These are phyloP conservation scores for Pyrocoelia pectoralis DNA, from an alignment of 2,888 invertebrate species.

Conservation along the genomic window DNA sequence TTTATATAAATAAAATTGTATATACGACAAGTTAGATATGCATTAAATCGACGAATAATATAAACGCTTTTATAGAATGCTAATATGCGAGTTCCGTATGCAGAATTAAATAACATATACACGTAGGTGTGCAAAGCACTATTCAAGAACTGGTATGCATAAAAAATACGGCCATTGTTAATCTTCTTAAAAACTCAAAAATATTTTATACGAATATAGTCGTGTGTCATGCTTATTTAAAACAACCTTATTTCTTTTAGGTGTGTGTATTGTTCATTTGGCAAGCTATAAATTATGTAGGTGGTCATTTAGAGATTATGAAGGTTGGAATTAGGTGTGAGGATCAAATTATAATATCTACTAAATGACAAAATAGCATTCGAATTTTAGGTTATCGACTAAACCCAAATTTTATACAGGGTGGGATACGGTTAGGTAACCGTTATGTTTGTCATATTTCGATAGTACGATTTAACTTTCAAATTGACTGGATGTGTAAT, in stretches of 20 bases:
- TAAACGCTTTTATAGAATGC: slow-evolving; percentile 53
- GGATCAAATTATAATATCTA: slow-evolving; percentile 37
- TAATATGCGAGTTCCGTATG: slow-evolving; percentile 53
- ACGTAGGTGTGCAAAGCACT: slow-evolving; percentile 44
- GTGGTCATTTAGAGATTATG: slow-evolving; percentile 37
- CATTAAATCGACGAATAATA: slow-evolving; percentile 24
- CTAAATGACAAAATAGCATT: slow-evolving; percentile 29
- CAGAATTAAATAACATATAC: slow-evolving; percentile 40
- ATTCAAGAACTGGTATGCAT: slow-evolving; percentile 43
- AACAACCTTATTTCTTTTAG: slow-evolving; percentile 47
- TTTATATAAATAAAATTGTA: neutral
- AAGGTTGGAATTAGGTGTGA: slow-evolving; percentile 38
- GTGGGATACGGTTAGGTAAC: too few relatives aligned
- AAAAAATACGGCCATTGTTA: slow-evolving; percentile 47
- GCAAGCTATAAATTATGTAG: slow-evolving; percentile 44
- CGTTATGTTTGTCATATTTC: too few relatives aligned
- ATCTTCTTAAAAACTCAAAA: slow-evolving; percentile 45
- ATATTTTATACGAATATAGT: slow-evolving; percentile 44
- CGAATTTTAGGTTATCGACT: slow-evolving; percentile 17
- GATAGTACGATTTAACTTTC: too few relatives aligned
- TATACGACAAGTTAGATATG: too few relatives aligned
- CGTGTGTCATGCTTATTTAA: slow-evolving; percentile 47
- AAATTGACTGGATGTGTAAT: too few relatives aligned
- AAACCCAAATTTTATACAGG: too few relatives aligned
- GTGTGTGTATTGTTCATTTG: slow-evolving; percentile 44